phyloP scores from a whole-genome alignment of 2,797 vertebrate genomes.

The Acanthis flammea region DNA sequence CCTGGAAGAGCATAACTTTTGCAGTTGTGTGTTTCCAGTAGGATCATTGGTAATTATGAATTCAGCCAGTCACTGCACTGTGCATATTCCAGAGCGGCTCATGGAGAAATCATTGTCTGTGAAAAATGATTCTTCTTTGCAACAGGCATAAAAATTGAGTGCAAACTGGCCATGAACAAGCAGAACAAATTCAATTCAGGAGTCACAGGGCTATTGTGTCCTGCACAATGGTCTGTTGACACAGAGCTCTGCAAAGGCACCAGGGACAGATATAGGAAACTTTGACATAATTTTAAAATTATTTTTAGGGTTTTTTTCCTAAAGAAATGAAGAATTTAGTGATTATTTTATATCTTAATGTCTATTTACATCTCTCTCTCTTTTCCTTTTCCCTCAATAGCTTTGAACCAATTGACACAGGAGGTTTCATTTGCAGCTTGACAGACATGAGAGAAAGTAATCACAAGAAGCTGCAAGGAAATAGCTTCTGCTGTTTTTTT shows the following conservation, averaged over 20 bases:
- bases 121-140: conserved; percentile 46
- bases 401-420: not conserved
- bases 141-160: conserved; percentile 48
- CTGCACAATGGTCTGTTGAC: not conserved
- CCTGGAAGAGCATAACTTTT: conserved; percentile 41
- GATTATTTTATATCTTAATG: not conserved
- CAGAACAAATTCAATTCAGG: conserved; percentile 44
- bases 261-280: not conserved
- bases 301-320: not conserved
- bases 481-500: not conserved
- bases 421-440: not conserved
- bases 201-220: conserved; percentile 1
- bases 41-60: conserved; percentile 35
- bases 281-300: not conserved
- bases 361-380: not conserved
- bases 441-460: not conserved
- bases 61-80: not conserved
- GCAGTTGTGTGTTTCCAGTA: conserved; percentile 29
- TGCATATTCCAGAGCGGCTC: conserved; percentile 38
- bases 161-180: conserved; percentile 42
- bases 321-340: not conserved
- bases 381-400: not conserved
- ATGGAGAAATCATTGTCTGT: conserved; percentile 47
- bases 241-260: not conserved
- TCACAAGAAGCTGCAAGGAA: not conserved